Base-by-base conservation (phyloP, 2,113 vertebrate species). In the Entosphenus tridentatus region DNA sequence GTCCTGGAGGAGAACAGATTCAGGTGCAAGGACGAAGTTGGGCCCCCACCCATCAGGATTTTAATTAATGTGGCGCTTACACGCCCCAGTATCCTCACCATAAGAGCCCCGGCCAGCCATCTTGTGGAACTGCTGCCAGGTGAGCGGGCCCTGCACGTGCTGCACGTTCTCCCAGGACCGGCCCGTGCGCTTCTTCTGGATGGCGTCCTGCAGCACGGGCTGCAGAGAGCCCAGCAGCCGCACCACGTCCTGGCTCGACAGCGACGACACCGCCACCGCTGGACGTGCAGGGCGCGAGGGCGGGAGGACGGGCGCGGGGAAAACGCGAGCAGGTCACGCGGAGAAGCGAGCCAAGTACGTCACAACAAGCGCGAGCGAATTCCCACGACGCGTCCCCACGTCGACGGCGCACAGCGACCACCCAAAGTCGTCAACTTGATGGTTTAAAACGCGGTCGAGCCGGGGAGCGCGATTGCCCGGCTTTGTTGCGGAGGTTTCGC, bases 71-170 rank as follows among this genome's bases (percentile, higher is more conserved):
- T 0, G 3, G 8, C 21, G 18, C 56, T 17, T 9, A 8, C 2
- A 12, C 1, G 1, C 55, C 2, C 39, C 7, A 2, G 2, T 11
- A 10, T 55, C 39, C 10, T 74, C 78, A 96, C 92, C 92, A 0
- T 96, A 97, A 70, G 92, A 95, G 8, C 92, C 92, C 57, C 92
- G 83, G 11, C 92, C 92, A 2, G 92, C 92, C 89, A 95, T 97
- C 73, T 97, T 97, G 72, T 97, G 92, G 80, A 97, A 97, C 69
- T 97, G 92, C 80, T 97, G 92, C 92, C 92, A 97, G 56, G 92
- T 96, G 72, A 97, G 88, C 0, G 92, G 92, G 3, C 92, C 92
- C 80, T 97, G 92, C 70, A 96, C 92, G 0, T 97, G 92, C 78
- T 97, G 92, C 77, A 97, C 96, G 70, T 96, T 97, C 73, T 97